Evolutionary conservation across 2,888 invertebrate species (phyloP).

Genomic region (Folsomia manolachei): DNA sequence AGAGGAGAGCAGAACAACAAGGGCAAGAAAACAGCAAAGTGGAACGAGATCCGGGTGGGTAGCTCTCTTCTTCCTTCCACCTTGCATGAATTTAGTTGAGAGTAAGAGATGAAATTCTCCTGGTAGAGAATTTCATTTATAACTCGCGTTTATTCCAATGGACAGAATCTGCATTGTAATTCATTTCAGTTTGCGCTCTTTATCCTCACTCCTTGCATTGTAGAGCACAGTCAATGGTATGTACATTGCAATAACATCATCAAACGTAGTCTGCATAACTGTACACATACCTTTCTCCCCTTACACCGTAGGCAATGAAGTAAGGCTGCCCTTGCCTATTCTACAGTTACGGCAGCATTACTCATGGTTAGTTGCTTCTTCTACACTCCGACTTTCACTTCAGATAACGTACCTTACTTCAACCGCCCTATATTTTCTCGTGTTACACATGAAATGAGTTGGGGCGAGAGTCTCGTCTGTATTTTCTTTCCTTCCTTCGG

Average conservation of each 20-base stretch:
- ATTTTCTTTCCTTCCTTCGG: neutral
- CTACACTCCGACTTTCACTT: neutral
- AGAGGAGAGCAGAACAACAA: neutral
- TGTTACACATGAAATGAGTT: neutral
- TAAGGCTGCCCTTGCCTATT: neutral
- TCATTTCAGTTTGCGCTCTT: neutral
- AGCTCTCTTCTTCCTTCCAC: no score
- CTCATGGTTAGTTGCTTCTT: slow-evolving; percentile 3
- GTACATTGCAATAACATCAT: neutral
- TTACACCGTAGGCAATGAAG: neutral
- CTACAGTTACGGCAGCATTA: neutral
- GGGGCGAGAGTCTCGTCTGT: neutral
- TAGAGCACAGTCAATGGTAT: neutral
- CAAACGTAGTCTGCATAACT: no score
- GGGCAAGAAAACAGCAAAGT: no score
- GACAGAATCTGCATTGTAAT: neutral
- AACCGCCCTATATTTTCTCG: no score
- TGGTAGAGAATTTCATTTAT: neutral
- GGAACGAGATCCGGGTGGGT: no score
- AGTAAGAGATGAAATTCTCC: neutral
- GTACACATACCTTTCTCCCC: neutral
- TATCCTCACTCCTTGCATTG: neutral
- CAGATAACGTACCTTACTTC: no score
- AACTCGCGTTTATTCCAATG: slow-evolving; percentile 1
- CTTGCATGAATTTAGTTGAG: neutral